A percentile compares a stretch with the other conserved stretches of the same genome.
Conservation (phyloP, 1,140 invertebrate species). For the Agrypnia vestita region DNA sequence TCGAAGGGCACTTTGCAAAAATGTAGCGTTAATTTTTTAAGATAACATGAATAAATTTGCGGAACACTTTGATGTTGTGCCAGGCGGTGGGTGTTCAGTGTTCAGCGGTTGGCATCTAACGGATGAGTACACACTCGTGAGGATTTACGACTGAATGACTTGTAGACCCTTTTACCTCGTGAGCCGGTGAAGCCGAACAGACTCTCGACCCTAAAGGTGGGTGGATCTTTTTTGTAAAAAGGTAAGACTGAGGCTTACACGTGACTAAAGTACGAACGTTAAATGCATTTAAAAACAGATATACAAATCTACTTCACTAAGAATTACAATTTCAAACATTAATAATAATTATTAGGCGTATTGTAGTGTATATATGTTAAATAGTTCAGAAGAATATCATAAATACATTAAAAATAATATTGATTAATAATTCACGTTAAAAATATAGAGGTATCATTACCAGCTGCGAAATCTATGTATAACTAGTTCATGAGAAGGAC, state of each 20-base stretch:
- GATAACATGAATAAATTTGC: neutral
- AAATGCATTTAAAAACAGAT: too few relatives aligned
- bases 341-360: too few relatives aligned
- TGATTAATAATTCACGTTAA: too few relatives aligned
- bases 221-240: slow-evolving; percentile 28
- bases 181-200: slow-evolving; percentile 22
- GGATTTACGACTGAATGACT: slow-evolving; percentile 9
- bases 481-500: too few relatives aligned
- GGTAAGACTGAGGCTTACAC: neutral
- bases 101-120: neutral
- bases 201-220: slow-evolving; percentile 8
- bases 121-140: slow-evolving; percentile 9
- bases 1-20: neutral
- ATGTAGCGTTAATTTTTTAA: neutral
- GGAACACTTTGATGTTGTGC: neutral
- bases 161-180: slow-evolving; percentile 40
- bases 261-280: neutral
- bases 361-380: too few relatives aligned
- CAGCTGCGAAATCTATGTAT: too few relatives aligned
- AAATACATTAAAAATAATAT: too few relatives aligned
- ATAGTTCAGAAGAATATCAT: too few relatives aligned
- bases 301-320: too few relatives aligned
- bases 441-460: too few relatives aligned
- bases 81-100: neutral
- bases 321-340: too few relatives aligned